Evolutionary conservation across 2,888 invertebrate species (phyloP).

Genomic region (Oligia fasciuncula): DNA sequence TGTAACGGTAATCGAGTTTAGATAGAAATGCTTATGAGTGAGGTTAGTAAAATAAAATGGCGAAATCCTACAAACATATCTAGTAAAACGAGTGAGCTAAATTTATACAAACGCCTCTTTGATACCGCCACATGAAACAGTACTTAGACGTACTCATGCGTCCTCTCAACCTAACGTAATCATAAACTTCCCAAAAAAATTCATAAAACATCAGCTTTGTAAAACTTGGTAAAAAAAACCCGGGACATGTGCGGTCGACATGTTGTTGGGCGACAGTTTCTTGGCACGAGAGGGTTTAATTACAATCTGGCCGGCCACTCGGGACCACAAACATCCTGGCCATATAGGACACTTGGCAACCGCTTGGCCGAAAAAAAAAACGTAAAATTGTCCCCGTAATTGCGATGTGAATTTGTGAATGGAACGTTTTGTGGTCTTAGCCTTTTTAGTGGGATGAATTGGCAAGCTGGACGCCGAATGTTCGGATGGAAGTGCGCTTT

Average conservation of each 20-base stretch:
- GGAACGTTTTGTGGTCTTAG: conserved; percentile 58
- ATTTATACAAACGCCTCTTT: conserved; percentile 34
- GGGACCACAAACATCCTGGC: conserved; percentile 68
- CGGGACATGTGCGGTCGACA: conserved; percentile 63
- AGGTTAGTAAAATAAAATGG: not conserved
- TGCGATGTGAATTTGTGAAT: conserved; percentile 72
- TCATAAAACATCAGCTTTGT: conserved; percentile 51
- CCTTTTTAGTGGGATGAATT: conserved; percentile 55
- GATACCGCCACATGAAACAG: conserved; percentile 24
- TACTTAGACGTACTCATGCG: conserved; percentile 15
- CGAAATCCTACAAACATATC: not conserved
- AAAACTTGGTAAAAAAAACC: conserved; percentile 50
- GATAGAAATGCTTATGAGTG: not conserved
- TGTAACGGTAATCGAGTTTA: not conserved
- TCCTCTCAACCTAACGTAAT: conserved; percentile 27
- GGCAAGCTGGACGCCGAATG: conserved; percentile 38
- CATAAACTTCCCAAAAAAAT: conserved; percentile 26
- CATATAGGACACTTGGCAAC: conserved; percentile 66
- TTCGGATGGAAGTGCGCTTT: conserved; percentile 22
- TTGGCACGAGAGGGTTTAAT: conserved; percentile 70
- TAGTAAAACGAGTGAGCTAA: not conserved
- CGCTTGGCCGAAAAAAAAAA: conserved; percentile 59
- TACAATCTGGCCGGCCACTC: conserved; percentile 66
- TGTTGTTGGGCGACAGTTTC: conserved; percentile 68
- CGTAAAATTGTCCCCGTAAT: conserved; percentile 66